Percentiles rank a stretch among this genome's conserved stretches.
phyloP scores from a whole-genome alignment of 2,797 vertebrate species.

The Sebastes trivittatus region DNA sequence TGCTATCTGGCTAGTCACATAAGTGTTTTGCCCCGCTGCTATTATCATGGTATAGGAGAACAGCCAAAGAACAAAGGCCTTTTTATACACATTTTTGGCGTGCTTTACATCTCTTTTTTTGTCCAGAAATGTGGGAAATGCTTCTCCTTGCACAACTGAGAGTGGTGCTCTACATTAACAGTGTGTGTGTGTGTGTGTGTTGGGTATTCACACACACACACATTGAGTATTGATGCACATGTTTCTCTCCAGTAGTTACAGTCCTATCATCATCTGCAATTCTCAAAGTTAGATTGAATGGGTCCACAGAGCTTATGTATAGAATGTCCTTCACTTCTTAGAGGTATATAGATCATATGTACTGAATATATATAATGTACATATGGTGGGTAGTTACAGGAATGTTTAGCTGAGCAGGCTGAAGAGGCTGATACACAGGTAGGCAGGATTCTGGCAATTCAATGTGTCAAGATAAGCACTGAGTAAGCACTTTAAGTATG shows the following conservation, averaged over 20 bases:
- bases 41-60: constrained; percentile 8
- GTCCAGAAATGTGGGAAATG: background rate
- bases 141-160: background rate
- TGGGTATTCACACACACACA: constrained; percentile 11
- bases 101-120: background rate
- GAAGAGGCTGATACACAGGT: constrained; percentile 48
- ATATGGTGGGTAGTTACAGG: constrained; percentile 1
- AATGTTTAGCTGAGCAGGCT: constrained; percentile 58
- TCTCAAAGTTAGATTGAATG: background rate
- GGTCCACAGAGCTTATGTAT: constrained; percentile 18
- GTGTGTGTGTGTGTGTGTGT: background rate
- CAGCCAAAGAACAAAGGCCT: constrained; percentile 23
- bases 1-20: constrained; percentile 3
- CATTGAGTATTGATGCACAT: background rate
- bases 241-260: background rate
- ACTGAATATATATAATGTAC: background rate
- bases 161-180: background rate
- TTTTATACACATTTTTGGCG: constrained; percentile 1
- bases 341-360: background rate
- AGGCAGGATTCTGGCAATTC: constrained; percentile 49
- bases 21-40: constrained; percentile 6
- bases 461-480: constrained; percentile 59
- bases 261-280: background rate
- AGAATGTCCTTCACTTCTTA: constrained; percentile 21
- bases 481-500: constrained; percentile 64